These are phyloP conservation scores for Drosophila prolongata DNA, from an alignment of 2,888 invertebrate genomes.

Conservation along the genomic window DNA sequence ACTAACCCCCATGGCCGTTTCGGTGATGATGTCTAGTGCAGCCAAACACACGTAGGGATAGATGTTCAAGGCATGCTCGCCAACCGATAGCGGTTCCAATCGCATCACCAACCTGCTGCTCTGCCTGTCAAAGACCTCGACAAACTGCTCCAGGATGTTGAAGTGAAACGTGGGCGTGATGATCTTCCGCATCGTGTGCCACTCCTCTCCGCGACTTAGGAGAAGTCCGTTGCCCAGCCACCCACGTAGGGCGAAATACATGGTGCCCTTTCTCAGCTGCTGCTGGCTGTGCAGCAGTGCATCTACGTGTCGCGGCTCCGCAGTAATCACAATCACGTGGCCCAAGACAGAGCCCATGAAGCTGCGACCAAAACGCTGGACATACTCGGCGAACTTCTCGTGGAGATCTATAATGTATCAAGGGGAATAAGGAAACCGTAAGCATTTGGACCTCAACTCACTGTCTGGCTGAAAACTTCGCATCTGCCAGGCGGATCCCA, in stretches of 20 bases:
- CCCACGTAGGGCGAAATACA: constrained; percentile 74
- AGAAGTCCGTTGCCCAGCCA: constrained; percentile 82
- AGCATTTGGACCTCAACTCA: constrained; percentile 47
- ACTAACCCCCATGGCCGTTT: constrained; percentile 92
- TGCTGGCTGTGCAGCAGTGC: constrained; percentile 71
- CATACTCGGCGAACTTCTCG: constrained; percentile 62
- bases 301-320: constrained; percentile 74
- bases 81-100: constrained; percentile 82
- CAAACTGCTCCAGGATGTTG: constrained; percentile 89
- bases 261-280: constrained; percentile 73
- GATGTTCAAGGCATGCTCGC: constrained; percentile 85
- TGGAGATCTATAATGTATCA: constrained; percentile 63
- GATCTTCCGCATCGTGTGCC: constrained; percentile 89
- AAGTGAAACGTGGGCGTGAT: constrained; percentile 93
- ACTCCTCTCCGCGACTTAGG: constrained; percentile 84
- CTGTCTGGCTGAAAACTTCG: constrained; percentile 78
- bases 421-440: background rate
- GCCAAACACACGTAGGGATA: constrained; percentile 87
- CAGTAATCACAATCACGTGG: constrained; percentile 68
- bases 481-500: constrained; percentile 73
- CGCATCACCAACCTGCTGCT: constrained; percentile 86
- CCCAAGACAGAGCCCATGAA: constrained; percentile 68
- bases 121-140: constrained; percentile 89
- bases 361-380: constrained; percentile 69
- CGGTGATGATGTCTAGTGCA: constrained; percentile 87